Percentiles rank a stretch among this genome's conserved stretches.
Conservation (phyloP, 2,797 vertebrate genomes). For the Coccyzus lansbergi region DNA sequence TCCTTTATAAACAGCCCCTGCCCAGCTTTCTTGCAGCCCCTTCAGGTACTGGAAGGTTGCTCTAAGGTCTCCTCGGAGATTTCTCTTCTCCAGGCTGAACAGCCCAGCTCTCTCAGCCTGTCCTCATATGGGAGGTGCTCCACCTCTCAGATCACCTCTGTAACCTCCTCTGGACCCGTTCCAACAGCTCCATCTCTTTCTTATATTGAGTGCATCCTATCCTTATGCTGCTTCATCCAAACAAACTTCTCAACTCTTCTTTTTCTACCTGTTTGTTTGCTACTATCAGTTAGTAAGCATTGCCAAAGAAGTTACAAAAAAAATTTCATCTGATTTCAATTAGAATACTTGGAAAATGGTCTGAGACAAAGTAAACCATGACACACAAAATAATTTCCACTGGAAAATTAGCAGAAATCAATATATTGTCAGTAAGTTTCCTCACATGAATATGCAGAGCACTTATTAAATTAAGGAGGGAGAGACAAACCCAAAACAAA, state of each 20-base stretch:
- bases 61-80: too few relatives aligned
- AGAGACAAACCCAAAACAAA: not conserved
- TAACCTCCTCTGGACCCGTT: too few relatives aligned
- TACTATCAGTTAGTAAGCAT: not conserved
- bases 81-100: too few relatives aligned
- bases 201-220: too few relatives aligned
- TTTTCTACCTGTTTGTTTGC: not conserved
- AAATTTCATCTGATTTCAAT: not conserved
- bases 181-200: too few relatives aligned
- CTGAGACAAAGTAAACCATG: not conserved
- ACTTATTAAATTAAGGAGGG: not conserved
- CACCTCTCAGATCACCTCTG: too few relatives aligned
- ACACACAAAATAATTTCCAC: not conserved
- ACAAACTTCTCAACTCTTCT: not conserved
- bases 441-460: not conserved
- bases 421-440: not conserved
- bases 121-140: too few relatives aligned
- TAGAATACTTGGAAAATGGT: not conserved
- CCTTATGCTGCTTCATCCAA: not conserved
- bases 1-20: too few relatives aligned
- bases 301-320: not conserved
- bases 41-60: too few relatives aligned
- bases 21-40: too few relatives aligned
- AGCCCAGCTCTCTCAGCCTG: too few relatives aligned
- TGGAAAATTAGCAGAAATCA: not conserved